Evolutionary conservation across 2,888 invertebrate species (phyloP).

Genomic region (Girardia tigrina): DNA sequence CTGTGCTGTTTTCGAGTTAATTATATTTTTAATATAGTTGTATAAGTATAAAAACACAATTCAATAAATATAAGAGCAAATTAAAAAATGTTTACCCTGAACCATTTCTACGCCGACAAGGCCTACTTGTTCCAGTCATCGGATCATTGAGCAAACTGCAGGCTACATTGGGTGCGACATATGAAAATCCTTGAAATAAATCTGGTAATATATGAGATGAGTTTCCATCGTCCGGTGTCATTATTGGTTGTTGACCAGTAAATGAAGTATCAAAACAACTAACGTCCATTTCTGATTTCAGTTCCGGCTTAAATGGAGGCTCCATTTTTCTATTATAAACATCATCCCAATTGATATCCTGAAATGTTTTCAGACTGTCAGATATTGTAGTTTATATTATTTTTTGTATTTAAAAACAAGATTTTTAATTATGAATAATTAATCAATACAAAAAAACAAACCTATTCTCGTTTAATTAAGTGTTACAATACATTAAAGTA

Average conservation of each 20-base stretch:
- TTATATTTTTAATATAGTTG: too few relatives aligned
- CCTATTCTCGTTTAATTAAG: too few relatives aligned
- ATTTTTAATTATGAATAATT: too few relatives aligned
- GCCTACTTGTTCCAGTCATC: background rate
- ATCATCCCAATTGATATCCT: slow-evolving; percentile 35
- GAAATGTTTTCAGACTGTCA: too few relatives aligned
- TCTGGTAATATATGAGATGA: background rate
- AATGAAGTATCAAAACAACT: slow-evolving; percentile 31
- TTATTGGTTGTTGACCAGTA: slow-evolving; percentile 29
- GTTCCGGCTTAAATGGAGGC: slow-evolving; percentile 35
- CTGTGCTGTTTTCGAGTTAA: too few relatives aligned
- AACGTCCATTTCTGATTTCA: slow-evolving; percentile 31
- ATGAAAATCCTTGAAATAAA: slow-evolving; percentile 8
- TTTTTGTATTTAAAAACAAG: too few relatives aligned
- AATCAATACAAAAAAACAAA: too few relatives aligned
- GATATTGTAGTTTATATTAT: too few relatives aligned
- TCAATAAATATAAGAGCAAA: too few relatives aligned
- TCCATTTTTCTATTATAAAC: slow-evolving; percentile 32
- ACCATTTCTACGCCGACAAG: background rate
- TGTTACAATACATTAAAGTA: too few relatives aligned
- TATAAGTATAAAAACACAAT: too few relatives aligned
- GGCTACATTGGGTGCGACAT: background rate
- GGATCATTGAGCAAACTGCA: background rate
- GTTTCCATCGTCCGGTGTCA: slow-evolving; percentile 31
- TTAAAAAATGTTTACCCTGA: too few relatives aligned